Percentiles rank a stretch among this genome's conserved stretches.
Conservation (phyloP, 1,140 invertebrate genomes). For the Cyphomyrmex costatus region DNA sequence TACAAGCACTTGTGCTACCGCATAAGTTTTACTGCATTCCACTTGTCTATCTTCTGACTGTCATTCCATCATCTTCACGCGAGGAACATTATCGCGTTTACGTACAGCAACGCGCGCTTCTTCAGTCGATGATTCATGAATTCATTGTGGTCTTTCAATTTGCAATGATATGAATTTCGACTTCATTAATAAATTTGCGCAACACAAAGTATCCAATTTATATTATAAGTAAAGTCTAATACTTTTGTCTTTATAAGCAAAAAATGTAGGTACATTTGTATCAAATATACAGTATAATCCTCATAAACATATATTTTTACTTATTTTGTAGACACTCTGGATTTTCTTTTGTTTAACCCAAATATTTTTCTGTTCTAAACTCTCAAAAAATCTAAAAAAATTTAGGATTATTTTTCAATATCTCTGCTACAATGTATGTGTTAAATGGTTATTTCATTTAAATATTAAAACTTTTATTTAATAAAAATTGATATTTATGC, state of each 20-base stretch:
- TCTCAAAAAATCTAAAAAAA: no score
- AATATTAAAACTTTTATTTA: no score
- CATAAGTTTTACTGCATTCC: slow-evolving; percentile 31
- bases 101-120: background rate
- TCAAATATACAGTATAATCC: background rate
- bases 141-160: slow-evolving; percentile 2
- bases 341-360: no score
- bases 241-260: background rate
- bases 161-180: background rate
- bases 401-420: no score
- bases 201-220: background rate
- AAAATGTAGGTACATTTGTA: background rate
- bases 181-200: slow-evolving; percentile 27
- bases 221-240: background rate
- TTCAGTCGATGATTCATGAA: slow-evolving; percentile 14
- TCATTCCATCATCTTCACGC: background rate
- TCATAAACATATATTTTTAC: no score
- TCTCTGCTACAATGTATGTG: no score
- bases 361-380: no score
- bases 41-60: background rate
- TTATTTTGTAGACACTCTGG: no score
- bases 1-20: slow-evolving; percentile 4
- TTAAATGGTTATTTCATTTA: no score
- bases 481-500: no score
- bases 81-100: slow-evolving; percentile 35